These are phyloP conservation scores for Argyrosomus japonicus DNA, from an alignment of 2,113 vertebrate genomes.

Conservation along the genomic window DNA sequence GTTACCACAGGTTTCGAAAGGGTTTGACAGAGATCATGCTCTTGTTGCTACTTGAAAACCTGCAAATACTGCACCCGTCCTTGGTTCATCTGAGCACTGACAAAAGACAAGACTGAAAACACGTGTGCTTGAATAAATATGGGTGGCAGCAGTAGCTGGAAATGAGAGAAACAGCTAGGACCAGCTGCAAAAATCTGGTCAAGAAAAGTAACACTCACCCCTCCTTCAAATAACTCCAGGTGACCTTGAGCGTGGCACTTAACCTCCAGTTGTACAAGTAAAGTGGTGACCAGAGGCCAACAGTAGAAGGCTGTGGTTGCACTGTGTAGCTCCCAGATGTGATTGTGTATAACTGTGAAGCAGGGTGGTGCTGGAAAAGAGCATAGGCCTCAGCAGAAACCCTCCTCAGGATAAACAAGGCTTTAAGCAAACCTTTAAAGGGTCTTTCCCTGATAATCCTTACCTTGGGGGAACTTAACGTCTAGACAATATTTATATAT, in stretches of 20 bases:
- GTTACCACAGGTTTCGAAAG: neutral
- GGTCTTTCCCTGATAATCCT: neutral
- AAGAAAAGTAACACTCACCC: neutral
- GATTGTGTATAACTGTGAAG: conserved; percentile 23
- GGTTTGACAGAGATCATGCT: neutral
- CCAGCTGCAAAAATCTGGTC: conserved; percentile 22
- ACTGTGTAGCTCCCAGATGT: conserved; percentile 49
- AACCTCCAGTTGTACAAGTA: conserved; percentile 40
- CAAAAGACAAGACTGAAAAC: conserved; percentile 19
- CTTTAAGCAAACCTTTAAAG: conserved; percentile 11
- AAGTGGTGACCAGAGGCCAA: conserved; percentile 7
- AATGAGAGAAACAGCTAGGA: neutral
- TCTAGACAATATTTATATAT: neutral
- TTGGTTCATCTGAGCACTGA: conserved; percentile 13
- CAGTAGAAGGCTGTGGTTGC: conserved; percentile 36
- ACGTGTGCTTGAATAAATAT: conserved; percentile 21
- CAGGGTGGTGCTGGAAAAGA: conserved; percentile 40
- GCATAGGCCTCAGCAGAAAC: neutral
- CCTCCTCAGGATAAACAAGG: conserved; percentile 38
- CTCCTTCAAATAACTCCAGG: conserved; percentile 5
- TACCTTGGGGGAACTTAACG: neutral
- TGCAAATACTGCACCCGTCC: neutral
- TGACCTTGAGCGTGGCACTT: conserved; percentile 52
- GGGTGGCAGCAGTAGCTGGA: neutral
- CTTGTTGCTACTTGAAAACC: neutral